phyloP scores from a whole-genome alignment of 2,888 invertebrate genomes.

The Anthoptus insignis region DNA sequence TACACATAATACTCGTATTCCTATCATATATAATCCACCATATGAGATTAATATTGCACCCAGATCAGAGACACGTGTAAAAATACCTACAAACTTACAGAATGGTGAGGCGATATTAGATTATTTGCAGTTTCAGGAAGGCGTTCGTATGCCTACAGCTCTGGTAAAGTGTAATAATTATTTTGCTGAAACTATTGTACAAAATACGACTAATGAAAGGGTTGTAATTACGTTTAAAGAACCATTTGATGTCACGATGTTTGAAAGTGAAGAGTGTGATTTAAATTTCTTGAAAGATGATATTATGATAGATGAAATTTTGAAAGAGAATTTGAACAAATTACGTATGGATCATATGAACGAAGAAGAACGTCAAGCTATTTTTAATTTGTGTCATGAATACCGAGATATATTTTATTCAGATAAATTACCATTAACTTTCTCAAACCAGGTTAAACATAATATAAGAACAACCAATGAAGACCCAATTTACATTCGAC shows the following conservation, averaged over 20 bases:
- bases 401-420: too few relatives aligned
- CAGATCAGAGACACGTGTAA: conserved; percentile 26
- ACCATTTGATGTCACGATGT: conserved; percentile 12
- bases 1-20: neutral
- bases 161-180: conserved; percentile 37
- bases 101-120: conserved; percentile 35
- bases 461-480: too few relatives aligned
- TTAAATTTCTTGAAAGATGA: conserved; percentile 13
- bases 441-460: too few relatives aligned
- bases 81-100: conserved; percentile 20
- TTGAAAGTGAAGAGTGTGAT: conserved; percentile 14
- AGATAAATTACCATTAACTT: too few relatives aligned
- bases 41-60: conserved; percentile 14
- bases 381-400: too few relatives aligned
- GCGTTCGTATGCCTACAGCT: conserved; percentile 38
- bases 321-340: neutral
- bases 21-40: conserved; percentile 7
- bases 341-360: neutral
- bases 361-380: neutral
- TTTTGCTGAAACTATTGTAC: conserved; percentile 36
- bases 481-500: too few relatives aligned
- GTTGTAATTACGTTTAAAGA: conserved; percentile 12
- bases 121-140: conserved; percentile 31
- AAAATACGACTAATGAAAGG: conserved; percentile 31
- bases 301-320: conserved; percentile 7